phyloP scores from a whole-genome alignment of 2,797 vertebrate genomes.

The Sebastes kiyomatsui region DNA sequence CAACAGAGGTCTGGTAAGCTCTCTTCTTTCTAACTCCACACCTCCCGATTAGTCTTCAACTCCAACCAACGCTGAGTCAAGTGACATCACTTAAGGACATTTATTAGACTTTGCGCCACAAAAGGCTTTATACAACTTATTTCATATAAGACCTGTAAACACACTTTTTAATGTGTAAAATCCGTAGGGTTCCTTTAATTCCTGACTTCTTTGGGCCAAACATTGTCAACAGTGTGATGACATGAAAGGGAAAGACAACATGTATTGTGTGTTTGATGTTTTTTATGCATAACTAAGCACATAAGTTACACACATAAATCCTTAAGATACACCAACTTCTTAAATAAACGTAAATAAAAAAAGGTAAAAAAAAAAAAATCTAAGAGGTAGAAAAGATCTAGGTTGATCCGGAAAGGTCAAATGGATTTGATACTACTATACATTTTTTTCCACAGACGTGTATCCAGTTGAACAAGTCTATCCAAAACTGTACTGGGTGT shows the following conservation, averaged over 20 bases:
- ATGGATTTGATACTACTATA: neutral
- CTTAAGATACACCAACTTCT: neutral
- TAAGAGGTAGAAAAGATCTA: slow-evolving; percentile 30
- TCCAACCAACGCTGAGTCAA: neutral
- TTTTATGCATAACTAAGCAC: neutral
- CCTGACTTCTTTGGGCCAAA: neutral
- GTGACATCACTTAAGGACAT: neutral
- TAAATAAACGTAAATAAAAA: neutral
- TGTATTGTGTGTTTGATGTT: neutral
- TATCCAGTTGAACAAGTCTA: neutral
- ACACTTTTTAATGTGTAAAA: neutral
- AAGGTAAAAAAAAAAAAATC: neutral
- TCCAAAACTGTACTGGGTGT: neutral
- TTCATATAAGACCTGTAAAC: neutral
- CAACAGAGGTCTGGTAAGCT: neutral
- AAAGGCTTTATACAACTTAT: neutral
- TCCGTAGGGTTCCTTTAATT: neutral
- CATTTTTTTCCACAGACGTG: neutral
- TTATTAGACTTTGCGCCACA: too few species aligned
- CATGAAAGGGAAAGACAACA: neutral
- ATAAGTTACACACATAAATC: neutral
- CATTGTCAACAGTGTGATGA: neutral
- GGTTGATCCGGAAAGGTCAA: neutral
- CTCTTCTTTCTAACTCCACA: neutral
- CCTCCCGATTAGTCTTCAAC: neutral